Percentiles rank a stretch among this genome's conserved stretches.
phyloP scores from a whole-genome alignment of 2,797 vertebrate species.

The Lagodon rhomboides region DNA sequence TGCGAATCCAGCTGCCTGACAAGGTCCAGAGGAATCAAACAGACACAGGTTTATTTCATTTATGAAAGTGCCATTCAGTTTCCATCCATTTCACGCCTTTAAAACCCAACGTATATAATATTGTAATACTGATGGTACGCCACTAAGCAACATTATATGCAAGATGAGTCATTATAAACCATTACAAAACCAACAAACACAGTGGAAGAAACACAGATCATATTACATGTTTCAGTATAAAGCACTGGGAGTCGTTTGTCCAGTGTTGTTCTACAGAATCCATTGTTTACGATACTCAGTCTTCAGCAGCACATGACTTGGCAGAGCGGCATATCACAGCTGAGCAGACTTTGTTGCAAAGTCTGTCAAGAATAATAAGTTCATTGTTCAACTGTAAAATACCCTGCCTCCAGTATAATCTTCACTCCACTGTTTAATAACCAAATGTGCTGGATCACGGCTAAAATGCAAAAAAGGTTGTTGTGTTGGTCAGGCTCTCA shows the following conservation, averaged over 20 bases:
- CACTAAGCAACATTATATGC: neutral
- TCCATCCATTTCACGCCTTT: neutral
- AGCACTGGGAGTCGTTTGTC: neutral
- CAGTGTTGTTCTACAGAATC: conserved; percentile 17
- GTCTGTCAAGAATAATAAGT: conserved; percentile 59
- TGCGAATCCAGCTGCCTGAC: too few species aligned
- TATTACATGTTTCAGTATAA: neutral
- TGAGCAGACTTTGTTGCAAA: conserved; percentile 63
- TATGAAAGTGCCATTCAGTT: neutral
- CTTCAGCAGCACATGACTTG: conserved; percentile 62
- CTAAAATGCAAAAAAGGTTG: conserved; percentile 9
- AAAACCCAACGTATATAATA: neutral
- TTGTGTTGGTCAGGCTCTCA: neutral
- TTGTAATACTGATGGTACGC: neutral
- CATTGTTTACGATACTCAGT: conserved; percentile 40
- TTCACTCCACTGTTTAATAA: conserved; percentile 37
- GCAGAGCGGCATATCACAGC: conserved; percentile 52
- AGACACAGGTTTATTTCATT: neutral
- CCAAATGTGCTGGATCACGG: conserved; percentile 22
- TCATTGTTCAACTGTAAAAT: conserved; percentile 70
- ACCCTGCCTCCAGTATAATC: conserved; percentile 41
- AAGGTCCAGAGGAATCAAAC: neutral
- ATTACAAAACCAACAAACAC: neutral
- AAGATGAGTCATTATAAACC: neutral
- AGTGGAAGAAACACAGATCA: neutral